Conservation (phyloP, 2,888 invertebrate genomes). For the Orthosia cruda region DNA sequence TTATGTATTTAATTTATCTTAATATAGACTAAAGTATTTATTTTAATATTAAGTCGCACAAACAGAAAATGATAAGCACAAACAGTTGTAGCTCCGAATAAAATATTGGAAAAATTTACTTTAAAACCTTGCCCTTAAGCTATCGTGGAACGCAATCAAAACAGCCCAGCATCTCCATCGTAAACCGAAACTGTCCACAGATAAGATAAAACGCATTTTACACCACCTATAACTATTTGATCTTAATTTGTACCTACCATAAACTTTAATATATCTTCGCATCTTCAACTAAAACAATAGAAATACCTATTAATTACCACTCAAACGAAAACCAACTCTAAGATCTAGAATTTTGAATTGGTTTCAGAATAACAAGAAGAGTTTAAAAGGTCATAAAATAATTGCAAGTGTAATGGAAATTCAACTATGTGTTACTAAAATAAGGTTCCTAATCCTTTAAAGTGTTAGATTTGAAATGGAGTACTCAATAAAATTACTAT, state of each 20-base stretch:
- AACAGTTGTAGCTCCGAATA: too few species aligned
- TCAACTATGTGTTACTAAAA: neutral
- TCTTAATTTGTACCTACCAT: slow-evolving; percentile 42
- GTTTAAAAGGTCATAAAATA: neutral
- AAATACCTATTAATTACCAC: neutral
- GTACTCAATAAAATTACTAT: slow-evolving; percentile 22
- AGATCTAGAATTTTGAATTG: neutral
- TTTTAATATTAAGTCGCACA: too few species aligned
- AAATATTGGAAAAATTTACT: too few species aligned
- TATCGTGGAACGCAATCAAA: slow-evolving; percentile 62
- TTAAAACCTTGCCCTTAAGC: slow-evolving; percentile 49
- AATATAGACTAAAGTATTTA: too few species aligned
- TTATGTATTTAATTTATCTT: too few species aligned
- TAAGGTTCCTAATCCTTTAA: neutral
- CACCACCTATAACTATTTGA: slow-evolving; percentile 40
- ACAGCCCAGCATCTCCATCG: slow-evolving; percentile 41
- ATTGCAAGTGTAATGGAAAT: neutral
- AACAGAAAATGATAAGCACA: too few species aligned
- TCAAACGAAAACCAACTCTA: neutral
- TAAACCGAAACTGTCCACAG: slow-evolving; percentile 57
- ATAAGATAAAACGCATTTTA: slow-evolving; percentile 62
- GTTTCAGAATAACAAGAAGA: neutral
- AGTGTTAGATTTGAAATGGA: slow-evolving; percentile 2
- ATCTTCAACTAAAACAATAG: slow-evolving; percentile 30
- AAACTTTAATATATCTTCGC: slow-evolving; percentile 41